phyloP scores from a whole-genome alignment of 2,113 vertebrate species.

The Peromyscus maniculatus region DNA sequence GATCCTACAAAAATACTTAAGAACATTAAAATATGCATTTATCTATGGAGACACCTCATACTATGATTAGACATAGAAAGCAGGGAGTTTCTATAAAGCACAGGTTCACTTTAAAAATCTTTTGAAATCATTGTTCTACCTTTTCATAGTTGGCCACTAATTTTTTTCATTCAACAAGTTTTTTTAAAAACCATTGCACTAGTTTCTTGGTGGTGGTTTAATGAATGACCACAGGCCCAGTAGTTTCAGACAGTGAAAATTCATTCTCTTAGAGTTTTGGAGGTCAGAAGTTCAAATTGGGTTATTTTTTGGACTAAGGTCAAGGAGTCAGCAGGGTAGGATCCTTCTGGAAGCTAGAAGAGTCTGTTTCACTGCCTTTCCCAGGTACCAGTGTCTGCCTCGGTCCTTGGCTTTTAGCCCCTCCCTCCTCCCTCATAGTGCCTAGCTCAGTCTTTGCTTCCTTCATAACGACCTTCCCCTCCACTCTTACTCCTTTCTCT shows the following conservation, averaged over 20 bases:
- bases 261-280: neutral
- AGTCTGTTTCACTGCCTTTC: neutral
- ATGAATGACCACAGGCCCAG: neutral
- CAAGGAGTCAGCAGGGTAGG: neutral
- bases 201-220: neutral
- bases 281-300: neutral
- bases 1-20: neutral
- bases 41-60: neutral
- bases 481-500: neutral
- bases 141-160: neutral
- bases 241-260: neutral
- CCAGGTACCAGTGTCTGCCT: neutral
- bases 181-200: neutral
- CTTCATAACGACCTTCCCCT: neutral
- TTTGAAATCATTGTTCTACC: neutral
- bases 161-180: constrained; percentile 22
- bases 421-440: neutral
- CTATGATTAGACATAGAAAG: neutral
- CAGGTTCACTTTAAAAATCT: neutral
- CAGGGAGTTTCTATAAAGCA: neutral
- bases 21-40: neutral
- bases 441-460: neutral
- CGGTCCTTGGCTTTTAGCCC: neutral
- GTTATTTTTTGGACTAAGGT: neutral
- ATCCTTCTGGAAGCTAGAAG: neutral